Percentiles rank a stretch among this genome's conserved stretches.
Evolutionary conservation across 2,113 vertebrate genomes (phyloP).

Genomic region (Phoenicopterus ruber): DNA sequence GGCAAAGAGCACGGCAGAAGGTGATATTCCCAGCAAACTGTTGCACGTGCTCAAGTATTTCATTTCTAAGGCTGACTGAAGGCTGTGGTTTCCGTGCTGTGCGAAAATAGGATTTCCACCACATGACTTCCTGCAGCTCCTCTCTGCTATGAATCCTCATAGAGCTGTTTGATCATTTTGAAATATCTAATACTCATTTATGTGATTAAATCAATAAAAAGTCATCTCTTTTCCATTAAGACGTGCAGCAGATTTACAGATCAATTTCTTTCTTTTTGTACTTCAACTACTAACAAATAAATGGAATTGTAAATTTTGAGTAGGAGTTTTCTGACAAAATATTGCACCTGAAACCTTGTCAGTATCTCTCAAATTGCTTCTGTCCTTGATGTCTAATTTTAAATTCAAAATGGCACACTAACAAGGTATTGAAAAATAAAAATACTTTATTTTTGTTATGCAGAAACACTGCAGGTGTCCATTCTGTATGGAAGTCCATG

Average conservation of each 20-base stretch:
- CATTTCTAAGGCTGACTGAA: conserved; percentile 19
- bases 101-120: conserved; percentile 2
- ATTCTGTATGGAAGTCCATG: not conserved
- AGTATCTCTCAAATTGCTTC: not conserved
- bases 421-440: not conserved
- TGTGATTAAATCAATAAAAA: conserved; percentile 29
- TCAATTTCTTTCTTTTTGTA: conserved; percentile 10
- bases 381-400: not conserved
- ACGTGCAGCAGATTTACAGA: conserved; percentile 7
- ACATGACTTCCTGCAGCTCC: not conserved
- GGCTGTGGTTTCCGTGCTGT: not conserved
- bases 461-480: not conserved
- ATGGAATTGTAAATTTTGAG: conserved; percentile 5
- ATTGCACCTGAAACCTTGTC: not conserved
- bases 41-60: conserved; percentile 29
- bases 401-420: conserved; percentile 14
- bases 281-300: not conserved
- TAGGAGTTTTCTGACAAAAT: not conserved
- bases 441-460: not conserved
- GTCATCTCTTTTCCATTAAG: conserved; percentile 28
- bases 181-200: conserved; percentile 23
- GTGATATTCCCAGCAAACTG: conserved; percentile 38
- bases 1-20: not conserved
- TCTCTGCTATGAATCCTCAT: not conserved
- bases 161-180: not conserved